These are phyloP conservation scores for Rhinella marina DNA, from an alignment of 2,797 vertebrate species.

Conservation along the genomic window DNA sequence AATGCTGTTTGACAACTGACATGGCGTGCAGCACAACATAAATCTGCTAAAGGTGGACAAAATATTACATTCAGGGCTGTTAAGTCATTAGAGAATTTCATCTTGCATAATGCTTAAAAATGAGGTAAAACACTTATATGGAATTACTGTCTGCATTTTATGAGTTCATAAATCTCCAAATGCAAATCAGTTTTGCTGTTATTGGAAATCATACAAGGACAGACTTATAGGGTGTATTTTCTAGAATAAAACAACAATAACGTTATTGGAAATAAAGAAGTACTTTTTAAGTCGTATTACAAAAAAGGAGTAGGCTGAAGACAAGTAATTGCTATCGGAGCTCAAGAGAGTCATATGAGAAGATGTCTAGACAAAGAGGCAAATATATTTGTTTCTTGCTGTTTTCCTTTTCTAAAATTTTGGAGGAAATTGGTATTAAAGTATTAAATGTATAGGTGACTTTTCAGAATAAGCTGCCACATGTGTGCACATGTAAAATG, in stretches of 20 bases:
- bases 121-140: conserved; percentile 29
- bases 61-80: conserved; percentile 40
- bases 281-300: not conserved
- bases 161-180: conserved; percentile 42
- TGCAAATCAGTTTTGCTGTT: conserved; percentile 20
- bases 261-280: not conserved
- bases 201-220: conserved; percentile 9
- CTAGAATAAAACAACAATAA: conserved; percentile 18
- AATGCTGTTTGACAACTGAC: conserved; percentile 18
- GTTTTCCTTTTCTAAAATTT: not conserved
- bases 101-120: conserved; percentile 52
- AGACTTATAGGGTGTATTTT: not conserved
- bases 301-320: not conserved
- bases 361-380: not conserved
- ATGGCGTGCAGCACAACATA: conserved; percentile 6
- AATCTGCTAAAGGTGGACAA: conserved; percentile 21
- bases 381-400: not conserved
- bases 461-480: too few species aligned
- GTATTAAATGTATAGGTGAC: not conserved
- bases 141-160: conserved; percentile 37
- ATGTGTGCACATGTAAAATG: too few species aligned
- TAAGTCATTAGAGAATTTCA: conserved; percentile 46
- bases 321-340: not conserved
- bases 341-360: not conserved
- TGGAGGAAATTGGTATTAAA: not conserved